phyloP scores from a whole-genome alignment of 2,113 vertebrate species.

The Microtus oregoni region DNA sequence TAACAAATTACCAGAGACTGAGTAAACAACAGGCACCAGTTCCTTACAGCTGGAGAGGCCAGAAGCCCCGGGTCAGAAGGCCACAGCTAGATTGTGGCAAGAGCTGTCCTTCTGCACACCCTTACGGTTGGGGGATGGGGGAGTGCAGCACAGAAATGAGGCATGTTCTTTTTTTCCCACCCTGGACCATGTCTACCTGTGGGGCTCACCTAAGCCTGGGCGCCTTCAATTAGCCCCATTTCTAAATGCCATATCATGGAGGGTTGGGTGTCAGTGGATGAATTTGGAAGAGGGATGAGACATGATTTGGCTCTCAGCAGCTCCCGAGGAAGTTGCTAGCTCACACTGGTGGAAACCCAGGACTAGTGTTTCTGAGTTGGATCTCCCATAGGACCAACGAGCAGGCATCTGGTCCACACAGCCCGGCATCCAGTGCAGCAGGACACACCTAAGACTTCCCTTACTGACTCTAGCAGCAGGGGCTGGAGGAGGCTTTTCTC shows the following conservation, averaged over 20 bases:
- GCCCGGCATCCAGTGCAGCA: fast-evolving
- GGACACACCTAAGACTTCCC: neutral
- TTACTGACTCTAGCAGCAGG: neutral
- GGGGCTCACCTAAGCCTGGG: neutral
- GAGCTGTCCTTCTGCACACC: neutral
- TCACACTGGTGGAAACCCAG: neutral
- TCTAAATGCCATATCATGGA: neutral
- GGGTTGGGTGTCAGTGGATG: neutral
- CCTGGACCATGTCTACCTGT: neutral
- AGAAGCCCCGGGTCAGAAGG: neutral
- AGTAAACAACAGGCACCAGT: neutral
- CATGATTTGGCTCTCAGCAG: neutral
- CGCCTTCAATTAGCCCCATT: neutral
- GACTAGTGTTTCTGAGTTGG: neutral
- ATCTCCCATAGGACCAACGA: fast-evolving
- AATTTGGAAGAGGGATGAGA: fast-evolving
- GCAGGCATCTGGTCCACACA: neutral
- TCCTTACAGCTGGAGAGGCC: neutral
- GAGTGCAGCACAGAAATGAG: no score
- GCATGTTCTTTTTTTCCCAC: neutral
- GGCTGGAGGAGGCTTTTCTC: constrained; percentile 58
- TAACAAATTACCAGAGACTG: neutral
- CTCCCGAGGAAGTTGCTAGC: neutral
- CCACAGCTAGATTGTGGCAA: neutral
- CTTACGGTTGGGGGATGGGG: fast-evolving